These are phyloP conservation scores for Amphimallon solstitiale DNA, from an alignment of 2,888 invertebrate species.

Conservation along the genomic window DNA sequence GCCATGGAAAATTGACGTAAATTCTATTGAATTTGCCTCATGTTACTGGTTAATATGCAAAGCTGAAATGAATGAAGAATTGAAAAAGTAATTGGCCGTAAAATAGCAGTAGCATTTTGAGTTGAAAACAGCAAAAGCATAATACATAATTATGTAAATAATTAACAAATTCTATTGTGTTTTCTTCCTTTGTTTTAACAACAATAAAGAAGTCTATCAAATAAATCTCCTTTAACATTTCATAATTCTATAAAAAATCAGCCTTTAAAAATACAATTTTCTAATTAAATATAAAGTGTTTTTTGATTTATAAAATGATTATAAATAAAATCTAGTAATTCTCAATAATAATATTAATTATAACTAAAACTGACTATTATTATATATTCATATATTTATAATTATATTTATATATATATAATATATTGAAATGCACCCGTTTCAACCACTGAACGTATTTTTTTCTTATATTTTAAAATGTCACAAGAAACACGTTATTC, in stretches of 20 bases:
- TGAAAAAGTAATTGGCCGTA: too few relatives aligned
- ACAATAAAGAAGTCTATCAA: too few relatives aligned
- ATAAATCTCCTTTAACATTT: too few relatives aligned
- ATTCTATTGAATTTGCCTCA: too few relatives aligned
- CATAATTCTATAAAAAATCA: conserved; percentile 10
- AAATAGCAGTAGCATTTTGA: too few relatives aligned
- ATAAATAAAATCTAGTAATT: conserved; percentile 42
- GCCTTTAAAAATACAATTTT: conserved; percentile 4
- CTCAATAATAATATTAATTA: conserved; percentile 33
- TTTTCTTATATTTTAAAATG: conserved; percentile 12
- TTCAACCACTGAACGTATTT: conserved; percentile 50
- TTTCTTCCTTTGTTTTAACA: too few relatives aligned
- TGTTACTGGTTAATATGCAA: too few relatives aligned
- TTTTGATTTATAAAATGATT: conserved; percentile 27
- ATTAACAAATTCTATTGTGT: too few relatives aligned
- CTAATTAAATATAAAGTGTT: background rate
- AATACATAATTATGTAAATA: too few relatives aligned
- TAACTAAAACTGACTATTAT: conserved; percentile 56
- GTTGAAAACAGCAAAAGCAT: too few relatives aligned
- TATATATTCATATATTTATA: conserved; percentile 32
- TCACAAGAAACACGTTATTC: conserved; percentile 50
- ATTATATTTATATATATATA: conserved; percentile 14
- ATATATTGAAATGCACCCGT: conserved; percentile 57
- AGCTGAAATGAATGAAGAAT: too few relatives aligned
- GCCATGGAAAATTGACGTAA: too few relatives aligned